Conservation (phyloP, 2,113 vertebrate species). For the Naja naja region DNA sequence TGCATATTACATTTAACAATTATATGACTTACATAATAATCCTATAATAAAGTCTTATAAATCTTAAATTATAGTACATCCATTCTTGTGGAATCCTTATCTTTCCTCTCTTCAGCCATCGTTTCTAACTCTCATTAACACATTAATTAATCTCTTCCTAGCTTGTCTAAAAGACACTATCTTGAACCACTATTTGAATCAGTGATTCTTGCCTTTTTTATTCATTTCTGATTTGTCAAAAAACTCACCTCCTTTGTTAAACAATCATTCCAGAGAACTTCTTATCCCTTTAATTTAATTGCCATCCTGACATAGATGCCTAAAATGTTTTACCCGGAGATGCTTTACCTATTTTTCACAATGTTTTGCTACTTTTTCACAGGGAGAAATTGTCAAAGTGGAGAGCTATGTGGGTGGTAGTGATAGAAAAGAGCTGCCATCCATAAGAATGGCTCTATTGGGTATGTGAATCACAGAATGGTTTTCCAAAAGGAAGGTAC, state of each 20-base stretch:
- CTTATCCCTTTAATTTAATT: background rate
- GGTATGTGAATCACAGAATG: background rate
- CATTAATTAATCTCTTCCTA: too few species aligned
- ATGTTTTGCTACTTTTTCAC: background rate
- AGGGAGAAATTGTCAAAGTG: background rate
- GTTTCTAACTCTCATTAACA: too few species aligned
- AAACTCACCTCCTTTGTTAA: background rate
- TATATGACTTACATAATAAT: too few species aligned
- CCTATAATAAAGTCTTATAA: too few species aligned
- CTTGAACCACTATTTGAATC: background rate
- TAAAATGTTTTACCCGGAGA: background rate
- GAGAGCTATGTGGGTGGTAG: background rate
- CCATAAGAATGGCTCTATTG: background rate
- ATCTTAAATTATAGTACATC: too few species aligned
- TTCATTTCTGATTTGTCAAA: background rate
- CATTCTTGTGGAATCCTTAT: too few species aligned
- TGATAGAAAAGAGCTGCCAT: background rate
- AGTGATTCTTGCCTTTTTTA: background rate
- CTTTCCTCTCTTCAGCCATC: too few species aligned
- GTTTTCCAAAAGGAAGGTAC: background rate
- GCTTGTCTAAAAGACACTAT: background rate
- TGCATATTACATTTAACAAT: too few species aligned
- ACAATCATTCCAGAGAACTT: background rate
- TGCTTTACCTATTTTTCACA: too few species aligned
- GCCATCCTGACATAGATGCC: background rate